These are phyloP conservation scores for Plectropomus leopardus DNA, from an alignment of 2,113 vertebrate genomes.

Conservation along the genomic window DNA sequence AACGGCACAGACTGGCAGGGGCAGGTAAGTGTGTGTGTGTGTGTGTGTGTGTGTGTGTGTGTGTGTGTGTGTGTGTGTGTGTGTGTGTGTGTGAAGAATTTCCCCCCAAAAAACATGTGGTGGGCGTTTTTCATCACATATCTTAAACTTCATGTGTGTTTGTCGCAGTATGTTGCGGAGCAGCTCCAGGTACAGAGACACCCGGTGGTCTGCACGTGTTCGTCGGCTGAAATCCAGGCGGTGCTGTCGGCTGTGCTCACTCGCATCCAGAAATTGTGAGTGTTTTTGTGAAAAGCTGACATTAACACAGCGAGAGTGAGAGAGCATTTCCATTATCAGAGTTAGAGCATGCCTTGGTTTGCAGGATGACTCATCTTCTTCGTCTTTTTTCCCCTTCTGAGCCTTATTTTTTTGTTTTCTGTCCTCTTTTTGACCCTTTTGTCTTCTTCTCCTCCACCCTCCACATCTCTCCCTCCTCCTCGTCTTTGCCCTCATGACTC, in stretches of 20 bases:
- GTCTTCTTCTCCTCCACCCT: not conserved
- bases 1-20: constrained; percentile 76
- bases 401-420: not conserved
- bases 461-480: not conserved
- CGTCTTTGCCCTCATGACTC: not conserved
- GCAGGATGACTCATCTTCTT: constrained; percentile 34
- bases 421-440: not conserved
- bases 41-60: not conserved
- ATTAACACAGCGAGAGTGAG: too few relatives aligned
- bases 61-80: constrained; percentile 15
- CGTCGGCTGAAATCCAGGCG: constrained; percentile 90
- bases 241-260: constrained; percentile 90
- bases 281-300: not conserved
- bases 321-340: not conserved
- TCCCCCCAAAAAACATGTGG: too few relatives aligned
- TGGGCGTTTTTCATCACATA: not conserved
- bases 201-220: constrained; percentile 92
- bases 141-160: not conserved
- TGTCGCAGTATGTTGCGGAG: constrained; percentile 88
- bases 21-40: constrained; percentile 67
- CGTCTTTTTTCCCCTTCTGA: not conserved
- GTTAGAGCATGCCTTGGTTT: not conserved
- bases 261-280: constrained; percentile 95
- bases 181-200: constrained; percentile 90
- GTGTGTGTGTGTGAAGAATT: not conserved